Evolutionary conservation across 2,797 vertebrate genomes (phyloP).

Genomic region (Amphiprion clarkii): DNA sequence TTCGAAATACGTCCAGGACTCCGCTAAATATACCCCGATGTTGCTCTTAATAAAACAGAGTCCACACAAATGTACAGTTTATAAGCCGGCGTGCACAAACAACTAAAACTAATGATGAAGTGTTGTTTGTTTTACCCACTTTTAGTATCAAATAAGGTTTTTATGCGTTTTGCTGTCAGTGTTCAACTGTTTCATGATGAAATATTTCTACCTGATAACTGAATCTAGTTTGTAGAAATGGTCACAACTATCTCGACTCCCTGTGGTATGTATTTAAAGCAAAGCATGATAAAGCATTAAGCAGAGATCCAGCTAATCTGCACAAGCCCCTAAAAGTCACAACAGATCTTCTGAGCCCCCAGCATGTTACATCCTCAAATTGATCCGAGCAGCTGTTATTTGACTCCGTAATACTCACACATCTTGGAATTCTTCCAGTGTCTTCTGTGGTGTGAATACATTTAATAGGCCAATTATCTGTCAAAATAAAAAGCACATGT

Average conservation of each 20-base stretch:
- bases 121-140: neutral
- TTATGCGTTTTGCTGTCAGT: neutral
- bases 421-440: constrained; percentile 98
- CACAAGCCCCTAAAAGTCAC: constrained; percentile 25
- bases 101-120: neutral
- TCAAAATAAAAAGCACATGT: constrained; percentile 31
- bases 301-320: neutral
- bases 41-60: neutral
- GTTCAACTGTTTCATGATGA: neutral
- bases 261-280: no score
- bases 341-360: constrained; percentile 21
- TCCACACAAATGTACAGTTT: neutral
- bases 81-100: neutral
- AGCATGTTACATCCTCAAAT: constrained; percentile 16
- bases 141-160: neutral
- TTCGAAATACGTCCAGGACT: constrained; percentile 28
- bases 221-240: neutral
- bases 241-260: no score
- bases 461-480: constrained; percentile 98
- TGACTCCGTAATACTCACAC: constrained; percentile 89
- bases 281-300: neutral
- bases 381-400: constrained; percentile 32
- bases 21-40: neutral
- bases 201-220: neutral
- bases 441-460: constrained; percentile 98